Evolutionary conservation across 2,888 invertebrate genomes (phyloP), one percentile per base, ranked within the genome.

Genomic region (Brassicogethes aeneus): DNA sequence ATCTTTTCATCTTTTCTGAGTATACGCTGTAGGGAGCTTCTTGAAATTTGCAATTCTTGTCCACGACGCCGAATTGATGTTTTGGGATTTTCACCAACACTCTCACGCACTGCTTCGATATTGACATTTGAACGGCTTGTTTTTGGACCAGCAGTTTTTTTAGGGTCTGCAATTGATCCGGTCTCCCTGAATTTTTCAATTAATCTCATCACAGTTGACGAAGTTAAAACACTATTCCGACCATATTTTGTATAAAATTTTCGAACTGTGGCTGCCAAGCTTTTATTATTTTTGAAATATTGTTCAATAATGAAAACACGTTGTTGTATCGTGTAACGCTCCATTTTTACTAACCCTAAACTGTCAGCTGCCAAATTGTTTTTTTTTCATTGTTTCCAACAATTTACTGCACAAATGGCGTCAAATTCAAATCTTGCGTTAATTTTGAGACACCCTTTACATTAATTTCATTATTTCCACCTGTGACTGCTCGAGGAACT

Each of bases 41-140:
- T n/a, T n/a, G n/a, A n/a, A n/a, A n/a, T n/a, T n/a, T n/a, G n/a
- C n/a, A n/a, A n/a, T n/a, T n/a, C n/a, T n/a, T n/a, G n/a, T n/a
- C n/a, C n/a, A n/a, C n/a, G n/a, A n/a, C n/a, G n/a, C 41, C 48
- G 52, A 59, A 59, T 57, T 51, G 52, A 56, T 43, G 51, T 52
- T 51, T 50, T 47, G 37, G 54, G 52, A 52, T 39, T 55, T 36
- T 55, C 55, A 52, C 32, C 47, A 42, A 55, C n/a, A 59, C 53
- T 57, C 49, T 52, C 40, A 36, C 36, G 42, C 39, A 39, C 33
- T 43, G 45, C 45, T 37, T 44, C 37, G 31, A 44, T 44, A 30
- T 44, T 44, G 15, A 31, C 40, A 37, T 43, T 52, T 48, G 51
- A 47, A 51, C 51, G 47, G 36, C 44, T 45, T 48, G 41, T 48